Percentiles rank a stretch among this genome's conserved stretches.
Evolutionary conservation across 2,113 vertebrate species (phyloP).

Genomic region (Triplophysa tibetana): DNA sequence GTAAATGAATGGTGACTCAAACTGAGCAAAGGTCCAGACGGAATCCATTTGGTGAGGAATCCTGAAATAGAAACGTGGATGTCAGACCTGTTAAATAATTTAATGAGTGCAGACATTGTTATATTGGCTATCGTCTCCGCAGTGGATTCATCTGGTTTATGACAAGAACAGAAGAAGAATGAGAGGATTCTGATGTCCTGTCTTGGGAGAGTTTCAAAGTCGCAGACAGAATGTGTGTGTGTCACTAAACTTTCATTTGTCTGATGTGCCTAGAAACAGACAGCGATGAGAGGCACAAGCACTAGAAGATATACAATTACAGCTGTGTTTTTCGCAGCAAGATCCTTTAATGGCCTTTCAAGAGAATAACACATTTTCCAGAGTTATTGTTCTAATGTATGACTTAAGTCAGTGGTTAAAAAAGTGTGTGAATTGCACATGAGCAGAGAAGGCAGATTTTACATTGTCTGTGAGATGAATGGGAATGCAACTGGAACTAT

Average conservation of each 20-base stretch:
- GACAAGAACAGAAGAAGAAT: constrained; percentile 27
- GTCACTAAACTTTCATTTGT: not conserved
- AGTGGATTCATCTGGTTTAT: constrained; percentile 7
- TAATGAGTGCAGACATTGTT: constrained; percentile 46
- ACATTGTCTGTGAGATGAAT: too few relatives aligned
- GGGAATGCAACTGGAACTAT: too few relatives aligned
- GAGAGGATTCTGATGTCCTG: not conserved
- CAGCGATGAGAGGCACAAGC: not conserved
- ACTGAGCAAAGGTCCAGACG: constrained; percentile 29
- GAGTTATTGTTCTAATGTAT: too few relatives aligned
- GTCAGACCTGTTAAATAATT: constrained; percentile 50
- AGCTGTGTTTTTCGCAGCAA: too few relatives aligned
- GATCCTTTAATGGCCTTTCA: too few relatives aligned
- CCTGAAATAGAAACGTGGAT: constrained; percentile 52
- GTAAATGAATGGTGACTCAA: constrained; percentile 51
- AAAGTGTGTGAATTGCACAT: too few relatives aligned
- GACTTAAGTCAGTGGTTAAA: too few relatives aligned
- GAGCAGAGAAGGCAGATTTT: too few relatives aligned
- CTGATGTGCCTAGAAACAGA: not conserved
- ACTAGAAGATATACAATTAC: too few relatives aligned
- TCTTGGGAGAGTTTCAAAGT: not conserved
- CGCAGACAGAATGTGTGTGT: not conserved
- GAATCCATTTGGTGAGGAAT: constrained; percentile 44
- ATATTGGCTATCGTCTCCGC: constrained; percentile 33
- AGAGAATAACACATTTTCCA: too few relatives aligned